Evolutionary conservation across 2,888 invertebrate species (phyloP), one percentile per base, ranked within the genome.

Genomic region (Limnephilus marmoratus): DNA sequence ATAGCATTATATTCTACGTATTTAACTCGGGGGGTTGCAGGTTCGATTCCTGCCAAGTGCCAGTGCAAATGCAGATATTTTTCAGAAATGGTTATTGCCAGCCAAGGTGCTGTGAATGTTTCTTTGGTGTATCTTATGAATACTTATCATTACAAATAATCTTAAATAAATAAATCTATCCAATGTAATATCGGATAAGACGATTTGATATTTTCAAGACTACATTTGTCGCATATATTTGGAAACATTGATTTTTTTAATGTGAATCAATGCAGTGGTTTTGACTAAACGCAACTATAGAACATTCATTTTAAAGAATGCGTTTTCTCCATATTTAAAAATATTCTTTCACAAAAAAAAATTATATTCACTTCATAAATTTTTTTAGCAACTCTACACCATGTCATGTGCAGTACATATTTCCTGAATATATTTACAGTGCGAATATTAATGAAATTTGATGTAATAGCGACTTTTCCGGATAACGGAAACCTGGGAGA

Each of bases 401-500:
- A 68, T 68, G 68, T 68, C 7, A 24, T 68, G 7, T 68, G 24
- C 9, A 68, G 68, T 68, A 9, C 2, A 68, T 9, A n/a, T 68
- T 24, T 68, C n/a, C n/a, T 24, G 7, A 68, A 68, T 68, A n/a
- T 7, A 68, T 68, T 68, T 68, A 24, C 68, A 68, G n/a, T 68
- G 24, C 2, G 24, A 68, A 68, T 68, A 68, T 68, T 34, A 31
- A 82, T 82, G 31, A 29, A 41, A 45, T 86, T 86, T 86, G 37
- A 86, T 86, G 41, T 41, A 41, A 29, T 49, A 96, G 96, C 96
- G 88, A 96, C 96, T 92, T 96, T 96, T 94, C 95, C 96, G 92
- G 96, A 96, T 94, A 95, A 95, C 83, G 95, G 95, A 86, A 95
- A 95, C 93, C 94, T 95, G 81, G 94, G 96, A 3, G 97, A 97